phyloP scores from a whole-genome alignment of 2,797 vertebrate species.

The Chelon auratus region DNA sequence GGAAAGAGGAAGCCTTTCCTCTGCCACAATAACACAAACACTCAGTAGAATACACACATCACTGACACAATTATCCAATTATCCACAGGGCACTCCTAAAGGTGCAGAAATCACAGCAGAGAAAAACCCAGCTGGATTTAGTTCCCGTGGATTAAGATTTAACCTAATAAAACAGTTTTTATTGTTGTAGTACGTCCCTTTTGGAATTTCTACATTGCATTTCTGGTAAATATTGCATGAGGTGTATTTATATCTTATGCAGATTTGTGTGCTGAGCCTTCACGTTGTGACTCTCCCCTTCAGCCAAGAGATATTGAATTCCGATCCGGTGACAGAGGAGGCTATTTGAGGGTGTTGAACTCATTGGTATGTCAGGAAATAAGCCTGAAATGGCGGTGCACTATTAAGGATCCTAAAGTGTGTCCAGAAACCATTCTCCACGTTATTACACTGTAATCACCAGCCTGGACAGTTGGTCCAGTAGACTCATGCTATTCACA shows the following conservation, averaged over 20 bases:
- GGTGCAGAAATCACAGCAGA: slow-evolving; percentile 62
- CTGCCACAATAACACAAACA: not conserved
- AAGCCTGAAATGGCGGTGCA: no score
- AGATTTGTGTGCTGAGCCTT: not conserved
- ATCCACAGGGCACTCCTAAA: slow-evolving; percentile 63
- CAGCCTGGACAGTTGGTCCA: no score
- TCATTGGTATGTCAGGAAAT: no score
- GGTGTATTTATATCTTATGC: not conserved
- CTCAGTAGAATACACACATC: slow-evolving; percentile 1
- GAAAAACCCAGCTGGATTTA: slow-evolving; percentile 46
- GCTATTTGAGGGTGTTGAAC: no score
- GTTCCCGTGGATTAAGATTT: slow-evolving; percentile 39
- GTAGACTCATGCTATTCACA: no score
- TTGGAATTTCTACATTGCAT: slow-evolving; percentile 29
- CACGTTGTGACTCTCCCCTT: not conserved
- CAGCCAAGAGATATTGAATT: not conserved
- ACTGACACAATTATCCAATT: slow-evolving; percentile 25
- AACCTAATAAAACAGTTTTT: not conserved
- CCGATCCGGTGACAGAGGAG: not conserved
- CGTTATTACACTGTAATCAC: no score
- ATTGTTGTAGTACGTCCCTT: slow-evolving; percentile 24
- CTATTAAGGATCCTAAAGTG: no score
- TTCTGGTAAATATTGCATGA: not conserved
- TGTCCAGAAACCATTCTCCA: no score
- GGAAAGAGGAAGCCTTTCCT: slow-evolving; percentile 72